Evolutionary conservation across 2,113 vertebrate species (phyloP).

Genomic region (Lota lota): DNA sequence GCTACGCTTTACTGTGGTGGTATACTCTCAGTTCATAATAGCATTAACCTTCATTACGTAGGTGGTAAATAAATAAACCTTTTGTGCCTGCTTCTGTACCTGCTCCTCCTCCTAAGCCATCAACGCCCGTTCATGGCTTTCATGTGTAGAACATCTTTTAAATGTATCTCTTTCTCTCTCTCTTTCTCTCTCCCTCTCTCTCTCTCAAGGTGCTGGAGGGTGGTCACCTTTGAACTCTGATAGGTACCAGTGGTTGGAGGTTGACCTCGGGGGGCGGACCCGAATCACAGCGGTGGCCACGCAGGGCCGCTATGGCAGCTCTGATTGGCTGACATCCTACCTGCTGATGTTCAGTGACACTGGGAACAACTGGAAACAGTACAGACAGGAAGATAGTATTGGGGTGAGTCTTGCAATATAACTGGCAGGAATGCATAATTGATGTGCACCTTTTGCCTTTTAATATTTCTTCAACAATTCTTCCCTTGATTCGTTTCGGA

Average conservation of each 20-base stretch:
- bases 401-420: constrained; percentile 27
- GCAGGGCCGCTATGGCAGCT: constrained; percentile 81
- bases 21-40: too few relatives aligned
- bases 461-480: too few relatives aligned
- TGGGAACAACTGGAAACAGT: constrained; percentile 82
- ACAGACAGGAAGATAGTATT: constrained; percentile 75
- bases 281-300: constrained; percentile 81
- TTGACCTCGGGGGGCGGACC: constrained; percentile 80
- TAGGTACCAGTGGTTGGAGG: constrained; percentile 81
- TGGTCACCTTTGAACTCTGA: constrained; percentile 80
- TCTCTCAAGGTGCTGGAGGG: constrained; percentile 75
- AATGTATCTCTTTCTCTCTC: constrained; percentile 14
- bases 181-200: not conserved
- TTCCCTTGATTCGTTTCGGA: too few relatives aligned
- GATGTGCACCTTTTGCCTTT: too few relatives aligned
- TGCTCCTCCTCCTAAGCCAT: too few relatives aligned
- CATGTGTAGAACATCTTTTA: not conserved
- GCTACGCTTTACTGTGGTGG: too few relatives aligned
- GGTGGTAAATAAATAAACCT: too few relatives aligned
- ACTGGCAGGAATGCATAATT: too few relatives aligned
- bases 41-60: too few relatives aligned
- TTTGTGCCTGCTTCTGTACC: too few relatives aligned
- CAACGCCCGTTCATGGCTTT: too few relatives aligned
- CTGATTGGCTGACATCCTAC: constrained; percentile 85
- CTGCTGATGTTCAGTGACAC: constrained; percentile 85